Base-by-base conservation (phyloP, 2,113 vertebrate genomes). In the Ictidomys tridecemlineatus region DNA sequence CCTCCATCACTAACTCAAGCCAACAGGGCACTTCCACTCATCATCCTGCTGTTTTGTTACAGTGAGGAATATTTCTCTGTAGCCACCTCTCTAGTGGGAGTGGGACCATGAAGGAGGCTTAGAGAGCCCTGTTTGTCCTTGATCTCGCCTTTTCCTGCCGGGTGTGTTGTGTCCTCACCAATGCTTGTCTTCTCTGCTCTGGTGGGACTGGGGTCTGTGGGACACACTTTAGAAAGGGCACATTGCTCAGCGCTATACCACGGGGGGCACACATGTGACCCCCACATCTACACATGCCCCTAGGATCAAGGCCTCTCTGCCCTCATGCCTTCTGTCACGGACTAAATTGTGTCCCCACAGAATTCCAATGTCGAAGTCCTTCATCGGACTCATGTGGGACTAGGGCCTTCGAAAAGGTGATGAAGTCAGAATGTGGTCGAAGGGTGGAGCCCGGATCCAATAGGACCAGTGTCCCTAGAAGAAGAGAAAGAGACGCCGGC, bases 171-270 rank as follows among this genome's bases (percentile, higher is more conserved):
- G 80, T 28, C 48, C 74, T 22, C 58, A 13, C 2, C 79, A 9
- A 6, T 0, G 3, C 3, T 16, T 42, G 39, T 39, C 61, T 74
- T 32, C 6, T 70, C 69, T 48, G 30, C 0, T 16, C 76, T 37
- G 1, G 53, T n/a, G 56, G 56, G 24, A 22, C 4, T 2, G 45
- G 1, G 24, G 30, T 42, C 51, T 5, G 0, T 3, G 32, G 17
- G 32, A 34, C 73, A 79, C 32, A 30, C 85, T 73, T 89, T 11
- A 80, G 53, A 53, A 42, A n/a, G 56, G 18, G 30, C 2, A 16
- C 10, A 8, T 13, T 26, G 42, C 63, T 72, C n/a, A 4, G 18
- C 12, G 34, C 34, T 61, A 5, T 67, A 8, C 65, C 5, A 42
- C 0, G 13, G 32, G 63, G 32, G 53, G 6, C 26, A 37, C 4